phyloP scores from a whole-genome alignment of 2,797 vertebrate genomes.

The Chromobotia macracanthus region DNA sequence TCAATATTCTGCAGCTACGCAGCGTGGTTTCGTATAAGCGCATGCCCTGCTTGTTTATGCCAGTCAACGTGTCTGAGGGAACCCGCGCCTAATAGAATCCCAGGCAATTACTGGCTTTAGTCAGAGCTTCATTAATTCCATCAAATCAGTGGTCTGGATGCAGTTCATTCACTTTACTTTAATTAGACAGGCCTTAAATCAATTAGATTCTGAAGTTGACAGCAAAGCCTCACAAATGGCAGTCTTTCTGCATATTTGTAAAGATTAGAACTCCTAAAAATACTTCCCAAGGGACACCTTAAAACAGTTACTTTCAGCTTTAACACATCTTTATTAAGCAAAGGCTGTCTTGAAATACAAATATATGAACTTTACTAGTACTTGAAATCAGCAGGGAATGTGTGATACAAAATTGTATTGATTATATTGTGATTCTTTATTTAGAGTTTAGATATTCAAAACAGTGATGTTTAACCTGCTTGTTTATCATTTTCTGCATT shows the following conservation, averaged over 20 bases:
- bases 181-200: constrained; percentile 60
- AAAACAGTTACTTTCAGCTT: constrained; percentile 40
- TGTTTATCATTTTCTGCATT: too few species aligned
- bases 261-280: constrained; percentile 52
- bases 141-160: constrained; percentile 55
- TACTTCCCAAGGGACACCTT: constrained; percentile 31
- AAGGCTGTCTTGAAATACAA: constrained; percentile 13
- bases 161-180: constrained; percentile 64
- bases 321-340: constrained; percentile 36
- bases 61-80: constrained; percentile 40
- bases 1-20: constrained; percentile 25
- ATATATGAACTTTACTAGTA: not conserved
- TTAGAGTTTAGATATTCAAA: not conserved
- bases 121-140: constrained; percentile 60
- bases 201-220: constrained; percentile 39
- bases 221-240: constrained; percentile 33
- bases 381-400: not conserved
- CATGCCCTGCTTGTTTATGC: constrained; percentile 16
- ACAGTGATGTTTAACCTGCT: too few species aligned
- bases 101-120: constrained; percentile 55
- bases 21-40: constrained; percentile 7
- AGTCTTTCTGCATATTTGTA: constrained; percentile 37
- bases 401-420: not conserved
- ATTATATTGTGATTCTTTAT: not conserved
- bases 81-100: constrained; percentile 55